Evolutionary conservation across 2,113 vertebrate genomes (phyloP), one percentile per base, ranked within the genome.

Genomic region (Syngnathus floridae): DNA sequence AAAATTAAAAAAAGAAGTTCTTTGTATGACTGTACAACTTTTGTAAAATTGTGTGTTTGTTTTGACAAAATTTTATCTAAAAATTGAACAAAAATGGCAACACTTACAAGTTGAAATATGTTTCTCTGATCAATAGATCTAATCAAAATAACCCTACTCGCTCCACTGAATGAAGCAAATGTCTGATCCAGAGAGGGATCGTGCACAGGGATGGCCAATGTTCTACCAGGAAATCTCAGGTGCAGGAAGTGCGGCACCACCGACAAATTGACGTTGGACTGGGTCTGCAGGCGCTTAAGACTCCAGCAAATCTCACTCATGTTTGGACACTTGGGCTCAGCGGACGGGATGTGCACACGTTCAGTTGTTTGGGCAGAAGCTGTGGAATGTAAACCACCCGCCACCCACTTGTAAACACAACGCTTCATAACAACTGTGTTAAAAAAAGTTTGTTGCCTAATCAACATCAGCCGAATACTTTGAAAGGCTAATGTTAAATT

Each of bases 321-420:
- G 71, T 76, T 79, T 77, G 65, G 72, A 76, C 54, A 35, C 31
- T 78, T 73, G 36, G 21, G 56, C 64, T 78, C 65, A 65, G 60
- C 48, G 59, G 69, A 56, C 59, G 70, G 26, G 57, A 36, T n/a
- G 52, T 21, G 35, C 36, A 59, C 54, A 21, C 56, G 65, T 65
- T 66, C 51, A 76, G 73, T 66, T 73, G 65, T 71, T 68, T 36
- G 55, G 69, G 70, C 55, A 46, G 64, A 21, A 31, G 61, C 75
- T 59, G 54, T 46, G 72, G 76, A 76, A 83, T 82, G 76, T 83
- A 83, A 85, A 82, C 68, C 9, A 45, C 38, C 67, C 55, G 9
- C 68, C 52, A n/a, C 57, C 64, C 62, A 38, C 69, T 67, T 62
- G 70, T 68, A 75, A 82, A 82, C 80, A 83, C 21, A 35, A 13